Conservation (phyloP, 2,888 invertebrate genomes). For the Dryomyza anilis region DNA sequence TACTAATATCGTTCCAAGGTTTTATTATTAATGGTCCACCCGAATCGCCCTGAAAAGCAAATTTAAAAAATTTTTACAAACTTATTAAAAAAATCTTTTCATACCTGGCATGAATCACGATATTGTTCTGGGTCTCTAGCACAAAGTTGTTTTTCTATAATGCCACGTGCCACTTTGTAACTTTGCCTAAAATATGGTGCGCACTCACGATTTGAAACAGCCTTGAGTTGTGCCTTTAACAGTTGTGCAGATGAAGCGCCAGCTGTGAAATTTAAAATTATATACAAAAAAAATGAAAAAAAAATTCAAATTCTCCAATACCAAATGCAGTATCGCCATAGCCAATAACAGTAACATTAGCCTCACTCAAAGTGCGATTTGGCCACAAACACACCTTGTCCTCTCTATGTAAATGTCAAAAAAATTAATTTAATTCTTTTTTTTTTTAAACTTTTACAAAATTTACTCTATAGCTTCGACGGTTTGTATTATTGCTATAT, state of each 20-base stretch:
- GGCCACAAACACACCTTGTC: conserved; percentile 63
- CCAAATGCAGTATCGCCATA: conserved; percentile 65
- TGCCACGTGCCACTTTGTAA: conserved; percentile 34
- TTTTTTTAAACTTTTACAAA: too few species aligned
- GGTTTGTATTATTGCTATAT: conserved; percentile 63
- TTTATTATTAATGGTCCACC: conserved; percentile 28
- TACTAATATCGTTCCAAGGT: conserved; percentile 7
- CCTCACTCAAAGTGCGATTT: conserved; percentile 42
- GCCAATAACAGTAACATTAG: conserved; percentile 65
- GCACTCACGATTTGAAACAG: conserved; percentile 30
- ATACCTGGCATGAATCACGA: conserved; percentile 46
- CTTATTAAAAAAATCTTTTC: neutral
- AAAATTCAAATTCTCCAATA: neutral
- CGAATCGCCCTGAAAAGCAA: conserved; percentile 35
- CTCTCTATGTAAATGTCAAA: conserved; percentile 1
- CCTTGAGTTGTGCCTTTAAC: conserved; percentile 32
- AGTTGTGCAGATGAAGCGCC: conserved; percentile 31
- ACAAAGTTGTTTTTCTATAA: conserved; percentile 48
- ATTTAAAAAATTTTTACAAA: neutral
- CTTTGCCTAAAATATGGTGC: conserved; percentile 8
- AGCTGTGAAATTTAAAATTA: conserved; percentile 21
- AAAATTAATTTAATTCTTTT: too few species aligned
- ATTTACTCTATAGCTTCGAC: conserved; percentile 35
- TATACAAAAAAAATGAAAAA: too few species aligned
- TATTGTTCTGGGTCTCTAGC: conserved; percentile 44